Base-by-base conservation (phyloP, 1,140 invertebrate genomes). In the Brachionus paranguensis region DNA sequence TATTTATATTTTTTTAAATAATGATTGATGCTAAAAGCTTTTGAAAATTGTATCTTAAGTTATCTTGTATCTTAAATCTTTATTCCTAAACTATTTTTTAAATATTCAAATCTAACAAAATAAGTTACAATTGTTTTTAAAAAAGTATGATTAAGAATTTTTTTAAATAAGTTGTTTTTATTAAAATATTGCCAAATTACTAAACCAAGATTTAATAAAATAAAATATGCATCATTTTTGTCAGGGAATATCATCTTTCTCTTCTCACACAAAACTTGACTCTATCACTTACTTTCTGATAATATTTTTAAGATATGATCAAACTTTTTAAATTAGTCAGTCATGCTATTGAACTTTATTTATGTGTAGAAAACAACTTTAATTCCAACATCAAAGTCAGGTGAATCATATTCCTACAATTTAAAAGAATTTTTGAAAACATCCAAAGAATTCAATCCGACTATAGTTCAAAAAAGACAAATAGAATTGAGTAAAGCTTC, bases 401-500 rank as follows among this genome's bases (percentile, higher is more conserved):
- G 27, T 3, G 20, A 76, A 50, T 11, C 27, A 7, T 50, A 50
- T 76, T 4, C 50, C 3, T 76, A 50, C n/a, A 10, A 76, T 50
- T 50, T 76, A 24, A 76, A 76, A 20, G n/a, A 76, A 7, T 10
- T 53, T 7, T 50, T 76, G 24, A 12, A 20, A 27, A 27, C 5
- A 5, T 53, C 72, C 1, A 76, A 76, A 27, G 72, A 76, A 37
- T 76, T 76, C 12, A 76, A 76, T 76, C 72, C 72, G 29, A 37
- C 17, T n/a, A 76, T 76, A 27, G 72, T 76, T 14, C 72, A 76
- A 76, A 27, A 76, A 27, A 47, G 50, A 24, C 14, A 55, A 78
- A 29, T 84, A 83, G 85, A 70, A 86, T 37, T 85, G 17, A 14
- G 89, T 70, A 90, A 90, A 84, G 92, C 93, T 84, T 94, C 95